These are phyloP conservation scores for Polietes domitor DNA, from an alignment of 2,888 invertebrate genomes.

Conservation along the genomic window DNA sequence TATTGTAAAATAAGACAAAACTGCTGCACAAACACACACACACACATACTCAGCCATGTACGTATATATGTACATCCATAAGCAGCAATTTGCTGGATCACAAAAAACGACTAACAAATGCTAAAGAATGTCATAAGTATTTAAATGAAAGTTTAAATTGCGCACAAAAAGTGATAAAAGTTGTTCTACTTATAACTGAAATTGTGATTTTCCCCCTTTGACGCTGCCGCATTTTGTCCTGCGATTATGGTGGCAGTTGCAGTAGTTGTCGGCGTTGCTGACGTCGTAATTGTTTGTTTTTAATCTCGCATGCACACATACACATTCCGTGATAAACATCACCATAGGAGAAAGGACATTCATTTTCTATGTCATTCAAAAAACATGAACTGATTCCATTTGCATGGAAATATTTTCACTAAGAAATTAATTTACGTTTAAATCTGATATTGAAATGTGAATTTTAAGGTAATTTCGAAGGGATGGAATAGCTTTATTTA, in stretches of 20 bases:
- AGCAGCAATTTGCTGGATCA: not conserved
- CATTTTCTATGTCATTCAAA: not conserved
- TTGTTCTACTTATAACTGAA: slow-evolving; percentile 63
- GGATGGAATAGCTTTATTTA: no score
- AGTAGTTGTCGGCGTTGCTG: slow-evolving; percentile 10
- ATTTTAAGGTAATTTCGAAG: no score
- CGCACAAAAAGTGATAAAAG: slow-evolving; percentile 52
- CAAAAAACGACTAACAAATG: slow-evolving; percentile 41
- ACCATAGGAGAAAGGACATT: not conserved
- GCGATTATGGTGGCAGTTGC: not conserved
- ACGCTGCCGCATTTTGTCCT: not conserved
- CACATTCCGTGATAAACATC: not conserved
- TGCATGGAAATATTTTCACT: not conserved
- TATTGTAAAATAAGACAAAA: not conserved
- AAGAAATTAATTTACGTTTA: not conserved
- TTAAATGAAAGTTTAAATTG: slow-evolving; percentile 62
- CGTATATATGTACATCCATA: slow-evolving; percentile 6
- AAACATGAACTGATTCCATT: slow-evolving; percentile 1
- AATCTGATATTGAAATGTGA: not conserved
- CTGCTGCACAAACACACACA: not conserved
- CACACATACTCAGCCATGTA: not conserved
- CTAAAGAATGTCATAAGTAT: slow-evolving; percentile 67
- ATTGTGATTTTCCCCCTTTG: slow-evolving; percentile 46
- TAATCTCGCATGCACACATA: slow-evolving; percentile 1
- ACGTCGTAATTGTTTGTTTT: slow-evolving; percentile 27